Evolutionary conservation across 1,140 invertebrate species (phyloP), one percentile per base, ranked within the genome.

Genomic region (Steinernema feltiae): DNA sequence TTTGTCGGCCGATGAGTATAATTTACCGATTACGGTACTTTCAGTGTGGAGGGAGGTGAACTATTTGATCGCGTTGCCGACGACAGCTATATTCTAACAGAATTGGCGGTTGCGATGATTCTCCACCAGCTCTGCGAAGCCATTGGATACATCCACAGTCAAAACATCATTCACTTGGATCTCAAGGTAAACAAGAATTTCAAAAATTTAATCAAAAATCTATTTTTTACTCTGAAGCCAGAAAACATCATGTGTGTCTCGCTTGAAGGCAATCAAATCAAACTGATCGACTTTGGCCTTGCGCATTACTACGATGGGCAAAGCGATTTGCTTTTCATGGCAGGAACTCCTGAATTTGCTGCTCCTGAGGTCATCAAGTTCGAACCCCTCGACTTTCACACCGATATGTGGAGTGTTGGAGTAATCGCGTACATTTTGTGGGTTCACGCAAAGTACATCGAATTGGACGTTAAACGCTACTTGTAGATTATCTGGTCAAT

Each of bases 61-160:
- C 82, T 90, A 32, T 90, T 90, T 83, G 88, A 90, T 74, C 89
- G 88, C 74, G 88, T 90, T 27, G 88, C 88, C 17, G 84, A 86
- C 32, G 88, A 90, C 75, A 88, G 86, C 73, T 90, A 90, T 73
- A 85, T 87, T 48, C 80, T 90, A 2, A 88, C 86, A 72, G 89
- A 90, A 80, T 88, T 87, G 70, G 89, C 90, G 70, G 89, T 89
- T 0, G 88, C 87, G 1, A 82, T 86, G 46, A 90, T 90, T 76
- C 86, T 90, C 30, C 87, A 87, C 80, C 89, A 90, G 63, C 83
- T 90, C n/a, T 81, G 80, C 41, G 83, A 88, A 41, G 90, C 88
- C 1, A 84, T 90, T 18, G 80, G 87, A 70, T 89, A 90, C 79
- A 85, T 90, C 78, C 89, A 90, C 83, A 82, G 85, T 41, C 87